Percentiles rank a stretch among this genome's conserved stretches.
Conservation (phyloP, 2,113 vertebrate genomes). For the Parus major region DNA sequence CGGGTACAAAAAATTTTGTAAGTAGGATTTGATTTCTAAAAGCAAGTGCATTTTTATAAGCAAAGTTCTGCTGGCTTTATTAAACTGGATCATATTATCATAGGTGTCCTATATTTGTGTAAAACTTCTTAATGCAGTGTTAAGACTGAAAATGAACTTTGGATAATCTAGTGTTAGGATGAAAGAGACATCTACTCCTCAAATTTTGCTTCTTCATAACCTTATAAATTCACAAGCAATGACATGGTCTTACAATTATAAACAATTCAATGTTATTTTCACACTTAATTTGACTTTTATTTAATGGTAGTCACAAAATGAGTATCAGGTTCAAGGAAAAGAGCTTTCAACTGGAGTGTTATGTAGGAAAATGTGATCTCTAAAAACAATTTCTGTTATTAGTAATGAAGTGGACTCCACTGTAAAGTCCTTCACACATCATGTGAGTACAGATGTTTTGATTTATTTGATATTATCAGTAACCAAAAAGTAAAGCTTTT, state of each 20-base stretch:
- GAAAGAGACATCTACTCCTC: background rate
- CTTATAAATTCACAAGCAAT: background rate
- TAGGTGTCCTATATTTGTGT: background rate
- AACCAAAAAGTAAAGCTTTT: background rate
- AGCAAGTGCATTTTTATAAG: background rate
- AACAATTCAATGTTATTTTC: background rate
- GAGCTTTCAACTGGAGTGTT: background rate
- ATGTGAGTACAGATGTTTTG: background rate
- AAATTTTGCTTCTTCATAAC: background rate
- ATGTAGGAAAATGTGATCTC: background rate
- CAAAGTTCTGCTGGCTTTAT: background rate
- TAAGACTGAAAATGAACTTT: background rate
- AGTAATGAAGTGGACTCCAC: background rate
- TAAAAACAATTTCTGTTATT: background rate
- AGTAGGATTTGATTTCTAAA: background rate
- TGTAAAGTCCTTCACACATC: background rate
- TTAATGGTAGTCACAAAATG: background rate
- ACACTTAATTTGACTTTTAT: background rate
- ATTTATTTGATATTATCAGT: background rate
- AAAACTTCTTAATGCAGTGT: background rate
- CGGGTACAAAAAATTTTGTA: background rate
- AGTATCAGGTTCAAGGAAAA: background rate
- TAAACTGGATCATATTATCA: background rate
- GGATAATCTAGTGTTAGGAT: background rate
- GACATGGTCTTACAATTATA: background rate